These are phyloP conservation scores for Alligator mississippiensis DNA, from an alignment of 2,113 vertebrate species.

Conservation along the genomic window DNA sequence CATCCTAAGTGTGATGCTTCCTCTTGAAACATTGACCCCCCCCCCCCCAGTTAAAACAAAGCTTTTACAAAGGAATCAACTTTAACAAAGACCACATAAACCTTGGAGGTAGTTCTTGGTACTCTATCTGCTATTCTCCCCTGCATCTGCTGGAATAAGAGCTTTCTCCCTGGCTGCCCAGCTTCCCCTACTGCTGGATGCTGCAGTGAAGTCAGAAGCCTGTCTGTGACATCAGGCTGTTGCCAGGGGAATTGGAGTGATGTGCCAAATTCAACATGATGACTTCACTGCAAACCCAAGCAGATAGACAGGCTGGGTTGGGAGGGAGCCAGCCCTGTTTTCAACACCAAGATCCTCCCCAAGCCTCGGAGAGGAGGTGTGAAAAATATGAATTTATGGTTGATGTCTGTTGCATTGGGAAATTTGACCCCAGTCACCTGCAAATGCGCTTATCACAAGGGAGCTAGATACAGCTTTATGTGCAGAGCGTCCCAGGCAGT, in stretches of 20 bases:
- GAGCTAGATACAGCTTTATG: neutral
- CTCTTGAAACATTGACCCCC: neutral
- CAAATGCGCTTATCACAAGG: neutral
- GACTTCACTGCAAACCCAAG: constrained; percentile 13
- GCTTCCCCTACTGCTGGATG: neutral
- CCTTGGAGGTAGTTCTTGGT: neutral
- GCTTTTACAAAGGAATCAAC: neutral
- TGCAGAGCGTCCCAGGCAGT: neutral
- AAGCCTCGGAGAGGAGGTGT: neutral
- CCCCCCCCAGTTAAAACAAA: neutral
- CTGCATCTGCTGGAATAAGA: neutral
- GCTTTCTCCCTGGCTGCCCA: neutral
- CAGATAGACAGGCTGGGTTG: neutral
- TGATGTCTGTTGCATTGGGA: neutral
- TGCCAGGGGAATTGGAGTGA: neutral
- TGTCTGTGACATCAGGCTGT: neutral
- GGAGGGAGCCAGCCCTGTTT: neutral
- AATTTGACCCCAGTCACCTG: neutral
- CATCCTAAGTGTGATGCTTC: neutral
- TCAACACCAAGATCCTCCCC: neutral
- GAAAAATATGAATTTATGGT: neutral
- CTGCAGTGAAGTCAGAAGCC: neutral
- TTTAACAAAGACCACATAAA: neutral
- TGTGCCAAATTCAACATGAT: constrained; percentile 7
- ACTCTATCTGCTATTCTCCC: neutral